Evolutionary conservation across 2,888 invertebrate genomes (phyloP).

Genomic region (Harpalus rufipes): DNA sequence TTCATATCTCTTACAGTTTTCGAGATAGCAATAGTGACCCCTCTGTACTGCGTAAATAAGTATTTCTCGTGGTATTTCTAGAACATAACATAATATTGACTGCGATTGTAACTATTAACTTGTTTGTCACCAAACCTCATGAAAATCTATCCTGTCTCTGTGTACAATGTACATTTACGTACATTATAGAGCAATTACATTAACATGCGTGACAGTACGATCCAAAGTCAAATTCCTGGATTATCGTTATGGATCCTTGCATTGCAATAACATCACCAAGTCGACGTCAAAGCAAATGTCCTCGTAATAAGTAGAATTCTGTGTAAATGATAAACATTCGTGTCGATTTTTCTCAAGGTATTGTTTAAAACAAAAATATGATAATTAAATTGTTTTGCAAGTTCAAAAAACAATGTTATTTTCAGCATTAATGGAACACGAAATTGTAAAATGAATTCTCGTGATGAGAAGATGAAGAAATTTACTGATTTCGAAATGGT

Average conservation of each 20-base stretch:
- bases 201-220: not conserved
- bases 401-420: conserved; percentile 49
- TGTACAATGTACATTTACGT: not conserved
- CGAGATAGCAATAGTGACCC: too few relatives aligned
- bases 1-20: too few relatives aligned
- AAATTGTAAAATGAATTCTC: not conserved
- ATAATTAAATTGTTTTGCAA: conserved; percentile 46
- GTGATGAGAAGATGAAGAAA: not conserved
- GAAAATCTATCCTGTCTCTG: not conserved
- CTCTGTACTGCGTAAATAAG: too few relatives aligned
- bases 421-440: not conserved
- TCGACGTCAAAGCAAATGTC: not conserved
- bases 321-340: conserved; percentile 41
- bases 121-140: not conserved
- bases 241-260: conserved; percentile 15
- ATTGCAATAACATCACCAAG: not conserved
- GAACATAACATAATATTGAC: too few relatives aligned
- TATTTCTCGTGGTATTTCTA: too few relatives aligned
- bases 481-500: not conserved
- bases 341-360: conserved; percentile 23
- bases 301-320: conserved; percentile 7
- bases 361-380: conserved; percentile 30
- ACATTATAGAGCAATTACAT: conserved; percentile 12
- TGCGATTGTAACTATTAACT: not conserved
- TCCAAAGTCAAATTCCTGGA: not conserved